Conservation (phyloP, 2,888 invertebrate genomes). For the Actias luna region DNA sequence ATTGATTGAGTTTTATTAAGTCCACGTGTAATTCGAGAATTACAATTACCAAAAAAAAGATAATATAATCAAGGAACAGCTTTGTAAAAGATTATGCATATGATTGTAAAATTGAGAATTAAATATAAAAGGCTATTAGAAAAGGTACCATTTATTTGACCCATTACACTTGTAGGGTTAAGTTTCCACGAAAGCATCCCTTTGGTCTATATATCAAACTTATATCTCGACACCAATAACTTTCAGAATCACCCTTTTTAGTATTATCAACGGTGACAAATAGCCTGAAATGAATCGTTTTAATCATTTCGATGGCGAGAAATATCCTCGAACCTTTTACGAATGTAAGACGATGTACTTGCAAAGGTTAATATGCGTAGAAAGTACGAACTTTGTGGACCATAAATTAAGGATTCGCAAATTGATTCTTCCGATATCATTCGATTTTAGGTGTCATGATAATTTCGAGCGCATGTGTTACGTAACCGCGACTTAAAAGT, state of each 20-base stretch:
- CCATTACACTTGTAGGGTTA: background rate
- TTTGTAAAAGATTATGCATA: background rate
- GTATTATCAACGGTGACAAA: constrained; percentile 8
- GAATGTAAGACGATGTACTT: background rate
- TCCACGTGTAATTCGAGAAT: too few species aligned
- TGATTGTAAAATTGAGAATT: background rate
- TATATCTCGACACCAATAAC: constrained; percentile 12
- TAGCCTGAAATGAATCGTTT: constrained; percentile 5
- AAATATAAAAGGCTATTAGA: background rate
- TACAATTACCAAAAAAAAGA: too few species aligned
- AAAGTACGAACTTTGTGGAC: background rate
- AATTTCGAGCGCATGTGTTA: too few species aligned
- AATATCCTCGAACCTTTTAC: background rate
- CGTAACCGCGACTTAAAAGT: too few species aligned
- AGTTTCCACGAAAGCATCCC: background rate
- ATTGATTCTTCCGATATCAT: too few species aligned
- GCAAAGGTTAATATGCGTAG: background rate
- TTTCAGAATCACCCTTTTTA: constrained; percentile 11
- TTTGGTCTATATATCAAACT: constrained; percentile 4
- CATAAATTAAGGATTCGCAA: too few species aligned
- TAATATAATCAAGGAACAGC: background rate
- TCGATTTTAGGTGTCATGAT: too few species aligned
- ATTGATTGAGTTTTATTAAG: too few species aligned
- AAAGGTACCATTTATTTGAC: background rate
- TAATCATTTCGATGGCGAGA: constrained; percentile 2